Percentiles rank a stretch among this genome's conserved stretches.
Evolutionary conservation across 2,797 vertebrate genomes (phyloP).

Genomic region (Synaphobranchus kaupii): DNA sequence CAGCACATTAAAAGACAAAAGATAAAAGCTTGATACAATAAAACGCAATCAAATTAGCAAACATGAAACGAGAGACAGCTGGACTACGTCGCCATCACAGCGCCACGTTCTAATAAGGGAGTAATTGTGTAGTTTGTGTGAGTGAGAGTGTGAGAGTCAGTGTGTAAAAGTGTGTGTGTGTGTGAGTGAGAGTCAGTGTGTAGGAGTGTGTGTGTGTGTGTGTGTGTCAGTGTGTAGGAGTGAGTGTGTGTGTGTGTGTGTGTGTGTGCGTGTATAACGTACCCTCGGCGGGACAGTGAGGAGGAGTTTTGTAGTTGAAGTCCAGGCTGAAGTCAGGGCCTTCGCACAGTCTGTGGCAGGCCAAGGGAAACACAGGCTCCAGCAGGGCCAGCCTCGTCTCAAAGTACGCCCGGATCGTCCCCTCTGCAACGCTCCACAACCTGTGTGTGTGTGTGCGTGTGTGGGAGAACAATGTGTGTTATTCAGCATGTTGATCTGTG

Average conservation of each 20-base stretch:
- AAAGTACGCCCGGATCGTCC: slow-evolving; percentile 89
- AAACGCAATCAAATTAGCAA: too few relatives aligned
- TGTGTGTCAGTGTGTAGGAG: background rate
- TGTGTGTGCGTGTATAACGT: slow-evolving; percentile 34
- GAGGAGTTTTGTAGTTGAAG: slow-evolving; percentile 85
- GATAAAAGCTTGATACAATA: too few relatives aligned
- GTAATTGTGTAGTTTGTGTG: background rate
- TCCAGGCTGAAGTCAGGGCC: slow-evolving; percentile 91
- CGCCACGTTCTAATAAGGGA: too few relatives aligned
- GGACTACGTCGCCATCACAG: too few relatives aligned
- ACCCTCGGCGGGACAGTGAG: slow-evolving; percentile 85
- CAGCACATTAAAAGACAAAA: too few relatives aligned
- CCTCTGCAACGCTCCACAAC: slow-evolving; percentile 87
- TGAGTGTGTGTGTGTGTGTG: slow-evolving; percentile 2
- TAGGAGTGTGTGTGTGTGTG: background rate
- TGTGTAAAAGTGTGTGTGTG: background rate
- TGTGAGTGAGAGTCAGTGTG: background rate
- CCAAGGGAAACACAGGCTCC: slow-evolving; percentile 90
- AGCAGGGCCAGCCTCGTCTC: slow-evolving; percentile 85
- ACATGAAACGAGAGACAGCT: too few relatives aligned
- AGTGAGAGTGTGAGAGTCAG: background rate
- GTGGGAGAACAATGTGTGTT: background rate
- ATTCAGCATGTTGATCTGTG: background rate
- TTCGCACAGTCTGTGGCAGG: slow-evolving; percentile 95
- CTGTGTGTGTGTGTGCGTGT: slow-evolving; percentile 54